Percentiles rank a stretch among this genome's conserved stretches.
phyloP scores from a whole-genome alignment of 1,140 invertebrate genomes.

The Brachionus rubens region DNA sequence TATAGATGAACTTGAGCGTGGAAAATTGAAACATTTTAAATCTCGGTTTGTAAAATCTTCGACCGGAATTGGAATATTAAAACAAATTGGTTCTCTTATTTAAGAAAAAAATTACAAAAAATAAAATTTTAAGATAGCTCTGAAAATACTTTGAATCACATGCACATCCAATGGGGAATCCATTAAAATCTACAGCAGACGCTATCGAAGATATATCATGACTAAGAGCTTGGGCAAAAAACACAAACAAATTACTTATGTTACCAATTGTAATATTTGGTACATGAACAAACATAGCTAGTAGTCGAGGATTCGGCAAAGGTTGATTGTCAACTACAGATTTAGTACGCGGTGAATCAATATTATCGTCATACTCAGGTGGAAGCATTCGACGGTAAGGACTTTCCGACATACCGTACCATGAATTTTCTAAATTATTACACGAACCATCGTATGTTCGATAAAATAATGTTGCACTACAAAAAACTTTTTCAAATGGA shows the following conservation, averaged over 20 bases:
- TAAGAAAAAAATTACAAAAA: no score
- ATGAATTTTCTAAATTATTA: conserved; percentile 33
- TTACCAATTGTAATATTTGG: neutral
- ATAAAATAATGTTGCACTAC: neutral
- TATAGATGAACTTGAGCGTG: conserved; percentile 1
- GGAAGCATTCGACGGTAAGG: neutral
- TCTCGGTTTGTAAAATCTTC: conserved; percentile 10
- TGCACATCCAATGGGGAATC: neutral
- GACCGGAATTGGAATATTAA: neutral
- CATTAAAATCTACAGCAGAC: neutral
- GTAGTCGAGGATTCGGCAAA: conserved; percentile 78
- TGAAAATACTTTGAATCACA: conserved; percentile 16
- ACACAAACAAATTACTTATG: conserved; percentile 61
- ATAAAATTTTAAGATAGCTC: no score
- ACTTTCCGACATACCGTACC: neutral
- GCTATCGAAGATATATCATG: conserved; percentile 49
- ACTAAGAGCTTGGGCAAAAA: conserved; percentile 77
- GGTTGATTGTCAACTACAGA: conserved; percentile 62
- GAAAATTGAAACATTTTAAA: conserved; percentile 32
- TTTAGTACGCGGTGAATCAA: conserved; percentile 9
- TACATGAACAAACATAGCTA: conserved; percentile 69
- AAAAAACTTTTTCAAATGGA: neutral
- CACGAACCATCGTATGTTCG: conserved; percentile 28
- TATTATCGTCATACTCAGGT: conserved; percentile 2
- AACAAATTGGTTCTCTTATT: conserved; percentile 8